Conservation (phyloP, 2,888 invertebrate species). For the Eucriotettix oculatus region DNA sequence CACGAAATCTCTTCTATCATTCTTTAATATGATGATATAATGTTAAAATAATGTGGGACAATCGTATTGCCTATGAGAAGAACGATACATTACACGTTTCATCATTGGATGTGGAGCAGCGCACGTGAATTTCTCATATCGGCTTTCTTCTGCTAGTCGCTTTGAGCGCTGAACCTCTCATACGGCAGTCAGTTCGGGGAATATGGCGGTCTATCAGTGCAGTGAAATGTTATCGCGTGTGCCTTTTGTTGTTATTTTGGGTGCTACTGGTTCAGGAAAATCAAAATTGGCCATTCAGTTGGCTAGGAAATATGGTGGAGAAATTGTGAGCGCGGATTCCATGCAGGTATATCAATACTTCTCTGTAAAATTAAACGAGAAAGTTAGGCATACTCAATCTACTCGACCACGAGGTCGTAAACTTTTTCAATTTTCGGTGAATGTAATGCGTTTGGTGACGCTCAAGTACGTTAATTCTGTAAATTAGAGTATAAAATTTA, state of each 20-base stretch:
- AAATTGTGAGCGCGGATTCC: constrained; percentile 95
- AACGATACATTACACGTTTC: no score
- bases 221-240: constrained; percentile 30
- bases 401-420: neutral
- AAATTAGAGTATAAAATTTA: no score
- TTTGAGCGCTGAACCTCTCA: constrained; percentile 1
- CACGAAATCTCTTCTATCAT: no score
- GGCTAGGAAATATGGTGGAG: constrained; percentile 68
- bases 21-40: no score
- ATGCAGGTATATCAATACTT: constrained; percentile 63
- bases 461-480: no score
- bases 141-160: no score
- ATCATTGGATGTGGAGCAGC: no score
- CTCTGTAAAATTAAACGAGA: neutral
- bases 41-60: no score
- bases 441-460: no score
- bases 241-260: constrained; percentile 78
- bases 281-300: constrained; percentile 88
- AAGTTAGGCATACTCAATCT: neutral
- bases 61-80: no score
- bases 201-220: constrained; percentile 6
- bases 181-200: constrained; percentile 1
- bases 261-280: constrained; percentile 95
- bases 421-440: no score
- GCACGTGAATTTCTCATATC: no score